Base-by-base conservation (phyloP, 2,797 vertebrate species). In the Champsocephalus esox region DNA sequence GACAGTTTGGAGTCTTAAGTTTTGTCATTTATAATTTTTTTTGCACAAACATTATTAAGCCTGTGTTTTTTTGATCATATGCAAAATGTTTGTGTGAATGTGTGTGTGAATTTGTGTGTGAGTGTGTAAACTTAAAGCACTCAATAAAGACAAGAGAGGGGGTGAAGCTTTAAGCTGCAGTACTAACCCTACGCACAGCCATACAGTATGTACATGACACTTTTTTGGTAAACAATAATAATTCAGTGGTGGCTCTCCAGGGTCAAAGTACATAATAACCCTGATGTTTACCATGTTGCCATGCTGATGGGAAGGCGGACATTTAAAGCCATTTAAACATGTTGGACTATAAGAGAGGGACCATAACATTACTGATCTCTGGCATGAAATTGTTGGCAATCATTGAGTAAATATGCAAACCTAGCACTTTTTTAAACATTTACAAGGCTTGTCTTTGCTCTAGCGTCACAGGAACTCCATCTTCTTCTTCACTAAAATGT, bases 21-120 rank as follows among this genome's bases (percentile, higher is more conserved):
- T 87, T 90, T 94, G 88, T 92, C 94, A 90, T 95, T 93, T 90
- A 88, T 78, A 92, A 5, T 5, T n/a, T 86, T 89, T 89, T 92
- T 93, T 92, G 92, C 94, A 95, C 94, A 90, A 93, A 92, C 93
- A 92, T 91, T 82, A 59, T 81, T 72, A 49, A 49, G 61, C 66
- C 51, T 79, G 73, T 38, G 21, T 80, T 65, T 72, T 28, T 41
- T 50, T 34, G 61, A 28, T 43, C 24, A 14, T 46, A 5, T 28
- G 9, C 16, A 19, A 44, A 9, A 32, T 62, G 58, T 54, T 4
- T 41, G 16, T 28, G 2, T 28, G 2, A 9, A 16, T 45, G 3
- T 55, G 49, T 28, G 24, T 28, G 24, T 28, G 24, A 28, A 28
- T 3, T 0, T 28, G 24, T 55, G 21, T 65, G 46, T 67, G 50